phyloP scores from a whole-genome alignment of 2,888 invertebrate genomes.

The Cantharis rufa region DNA sequence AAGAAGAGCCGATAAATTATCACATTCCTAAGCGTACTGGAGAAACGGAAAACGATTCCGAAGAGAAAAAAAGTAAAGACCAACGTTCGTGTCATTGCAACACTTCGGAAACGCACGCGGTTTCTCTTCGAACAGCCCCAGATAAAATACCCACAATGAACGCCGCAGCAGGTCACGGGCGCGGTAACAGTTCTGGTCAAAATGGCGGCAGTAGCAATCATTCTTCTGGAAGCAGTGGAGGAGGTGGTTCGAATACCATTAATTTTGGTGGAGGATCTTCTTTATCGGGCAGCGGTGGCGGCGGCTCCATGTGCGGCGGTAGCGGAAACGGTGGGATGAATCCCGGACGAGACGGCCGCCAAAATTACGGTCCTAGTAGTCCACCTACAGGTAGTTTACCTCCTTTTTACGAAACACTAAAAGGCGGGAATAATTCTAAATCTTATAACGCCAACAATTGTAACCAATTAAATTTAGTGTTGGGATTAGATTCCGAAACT shows the following conservation, averaged over 20 bases:
- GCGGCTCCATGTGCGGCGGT: conserved; percentile 61
- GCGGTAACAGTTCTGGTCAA: conserved; percentile 63
- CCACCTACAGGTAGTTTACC: conserved; percentile 86
- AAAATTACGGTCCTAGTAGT: conserved; percentile 85
- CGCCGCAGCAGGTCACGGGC: conserved; percentile 81
- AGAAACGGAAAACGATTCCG: conserved; percentile 69
- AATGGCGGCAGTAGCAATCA: conserved; percentile 50
- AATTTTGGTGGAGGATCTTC: conserved; percentile 53
- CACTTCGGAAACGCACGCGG: conserved; percentile 66
- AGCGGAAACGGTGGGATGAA: conserved; percentile 74
- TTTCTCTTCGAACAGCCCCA: conserved; percentile 60
- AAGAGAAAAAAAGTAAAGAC: conserved; percentile 70
- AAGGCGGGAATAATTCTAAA: conserved; percentile 73
- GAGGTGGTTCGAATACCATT: conserved; percentile 48
- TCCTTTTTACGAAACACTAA: conserved; percentile 87
- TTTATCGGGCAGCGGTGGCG: conserved; percentile 63
- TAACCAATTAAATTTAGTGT: conserved; percentile 68
- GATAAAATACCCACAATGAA: conserved; percentile 68
- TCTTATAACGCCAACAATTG: conserved; percentile 70
- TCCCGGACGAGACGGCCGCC: conserved; percentile 77
- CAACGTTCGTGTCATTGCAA: conserved; percentile 71
- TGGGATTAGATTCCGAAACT: conserved; percentile 77
- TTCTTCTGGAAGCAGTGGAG: conserved; percentile 41
- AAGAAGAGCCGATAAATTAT: conserved; percentile 88
- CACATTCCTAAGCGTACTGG: conserved; percentile 82